Conservation (phyloP, 2,113 vertebrate species). For the Hydrochoerus hydrochaeris region DNA sequence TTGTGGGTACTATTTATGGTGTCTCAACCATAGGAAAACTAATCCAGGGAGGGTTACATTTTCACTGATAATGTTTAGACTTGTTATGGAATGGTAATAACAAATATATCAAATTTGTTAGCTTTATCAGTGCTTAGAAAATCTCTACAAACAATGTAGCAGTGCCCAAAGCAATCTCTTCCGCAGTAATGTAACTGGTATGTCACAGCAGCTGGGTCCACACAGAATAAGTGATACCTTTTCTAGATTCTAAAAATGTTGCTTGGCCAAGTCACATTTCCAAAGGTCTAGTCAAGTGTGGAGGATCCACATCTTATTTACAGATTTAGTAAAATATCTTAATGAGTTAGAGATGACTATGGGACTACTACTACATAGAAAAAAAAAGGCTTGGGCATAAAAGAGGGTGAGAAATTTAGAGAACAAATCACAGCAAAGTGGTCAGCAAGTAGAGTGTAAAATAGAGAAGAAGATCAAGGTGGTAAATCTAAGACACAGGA, state of each 20-base stretch:
- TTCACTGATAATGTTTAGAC: neutral
- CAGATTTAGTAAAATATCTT: neutral
- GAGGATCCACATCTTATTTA: neutral
- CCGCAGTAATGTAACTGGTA: too few species aligned
- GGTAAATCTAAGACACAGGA: neutral
- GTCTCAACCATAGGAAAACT: neutral
- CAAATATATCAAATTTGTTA: neutral
- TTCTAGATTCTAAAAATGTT: neutral
- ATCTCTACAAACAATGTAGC: neutral
- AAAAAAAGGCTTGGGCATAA: neutral
- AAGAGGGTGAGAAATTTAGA: neutral
- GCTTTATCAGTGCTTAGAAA: neutral
- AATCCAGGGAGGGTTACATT: neutral
- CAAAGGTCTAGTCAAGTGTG: neutral
- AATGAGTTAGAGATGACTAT: neutral
- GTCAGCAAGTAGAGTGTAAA: neutral
- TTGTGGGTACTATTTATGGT: neutral
- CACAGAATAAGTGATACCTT: too few species aligned
- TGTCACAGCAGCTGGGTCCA: neutral
- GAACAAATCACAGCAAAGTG: neutral
- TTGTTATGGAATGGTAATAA: neutral
- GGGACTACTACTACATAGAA: neutral
- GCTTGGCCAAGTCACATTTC: neutral
- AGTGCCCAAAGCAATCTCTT: neutral
- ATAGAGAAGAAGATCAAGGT: neutral